phyloP scores from a whole-genome alignment of 2,113 vertebrate genomes.

The Dendrocopos noguchii region DNA sequence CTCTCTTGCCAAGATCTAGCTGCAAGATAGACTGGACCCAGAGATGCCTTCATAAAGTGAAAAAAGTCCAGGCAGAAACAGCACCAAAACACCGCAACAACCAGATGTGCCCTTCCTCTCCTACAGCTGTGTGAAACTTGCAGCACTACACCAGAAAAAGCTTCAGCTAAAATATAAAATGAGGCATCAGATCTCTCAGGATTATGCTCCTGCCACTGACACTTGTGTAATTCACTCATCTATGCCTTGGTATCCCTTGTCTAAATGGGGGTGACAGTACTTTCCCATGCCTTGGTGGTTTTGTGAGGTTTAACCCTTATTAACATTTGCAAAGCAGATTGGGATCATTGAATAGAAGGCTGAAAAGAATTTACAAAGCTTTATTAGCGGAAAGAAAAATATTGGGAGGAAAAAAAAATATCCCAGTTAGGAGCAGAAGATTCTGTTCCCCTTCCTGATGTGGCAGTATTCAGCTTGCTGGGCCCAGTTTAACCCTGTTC shows the following conservation, averaged over 20 bases:
- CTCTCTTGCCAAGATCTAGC: constrained; percentile 14
- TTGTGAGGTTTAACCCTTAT: constrained; percentile 43
- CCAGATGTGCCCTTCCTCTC: neutral
- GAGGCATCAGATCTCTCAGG: neutral
- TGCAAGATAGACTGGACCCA: neutral
- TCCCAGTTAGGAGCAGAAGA: neutral
- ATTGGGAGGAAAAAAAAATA: neutral
- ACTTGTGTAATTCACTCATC: neutral
- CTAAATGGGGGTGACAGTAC: neutral
- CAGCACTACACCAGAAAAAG: neutral
- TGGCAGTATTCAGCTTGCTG: neutral
- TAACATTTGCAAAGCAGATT: constrained; percentile 40
- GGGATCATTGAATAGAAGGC: neutral
- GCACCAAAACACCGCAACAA: neutral
- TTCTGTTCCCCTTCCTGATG: neutral
- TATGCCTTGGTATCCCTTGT: neutral
- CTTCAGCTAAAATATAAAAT: neutral
- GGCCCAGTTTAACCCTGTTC: constrained; percentile 10
- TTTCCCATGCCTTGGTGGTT: neutral
- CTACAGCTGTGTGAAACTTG: neutral
- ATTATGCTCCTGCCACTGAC: neutral
- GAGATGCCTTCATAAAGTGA: neutral
- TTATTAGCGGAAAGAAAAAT: constrained; percentile 29
- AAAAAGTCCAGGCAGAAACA: neutral
- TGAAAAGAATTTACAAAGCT: neutral